Evolutionary conservation across 1,140 invertebrate genomes (phyloP).

Genomic region (Steinernema khuongi): DNA sequence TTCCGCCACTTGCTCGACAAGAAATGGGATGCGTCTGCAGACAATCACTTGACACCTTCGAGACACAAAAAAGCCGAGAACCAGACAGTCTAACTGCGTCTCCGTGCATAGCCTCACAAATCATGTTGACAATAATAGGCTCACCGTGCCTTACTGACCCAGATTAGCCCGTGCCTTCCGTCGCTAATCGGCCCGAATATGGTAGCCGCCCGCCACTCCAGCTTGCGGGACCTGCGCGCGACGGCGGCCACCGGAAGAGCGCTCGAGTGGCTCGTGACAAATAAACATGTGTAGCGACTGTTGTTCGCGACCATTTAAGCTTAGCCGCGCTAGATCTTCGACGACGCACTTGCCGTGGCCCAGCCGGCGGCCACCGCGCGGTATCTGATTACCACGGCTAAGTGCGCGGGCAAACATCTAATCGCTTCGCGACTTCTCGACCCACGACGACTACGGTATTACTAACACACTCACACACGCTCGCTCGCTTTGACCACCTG

Average conservation of each 20-base stretch:
- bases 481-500: not conserved
- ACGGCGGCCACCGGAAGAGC: not conserved
- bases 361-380: not conserved
- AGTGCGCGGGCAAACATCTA: slow-evolving; percentile 15
- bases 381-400: slow-evolving; percentile 16
- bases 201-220: not conserved
- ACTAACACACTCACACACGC: not conserved
- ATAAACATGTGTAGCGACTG: slow-evolving; percentile 15
- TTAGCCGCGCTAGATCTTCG: not conserved
- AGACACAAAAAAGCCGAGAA: no score
- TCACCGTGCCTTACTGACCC: no score
- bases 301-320: slow-evolving; percentile 16
- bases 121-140: no score
- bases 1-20: no score
- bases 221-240: not conserved
- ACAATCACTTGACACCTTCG: no score
- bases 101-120: no score
- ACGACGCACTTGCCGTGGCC: not conserved
- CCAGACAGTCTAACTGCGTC: no score
- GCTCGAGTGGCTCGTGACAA: slow-evolving; percentile 11
- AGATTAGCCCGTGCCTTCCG: no score
- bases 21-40: no score
- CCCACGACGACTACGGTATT: slow-evolving; percentile 8
- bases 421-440: slow-evolving; percentile 10
- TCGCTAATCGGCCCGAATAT: not conserved